Evolutionary conservation across 2,113 vertebrate genomes (phyloP), one percentile per base, ranked within the genome.

Genomic region (Macheiramphus alcinus): DNA sequence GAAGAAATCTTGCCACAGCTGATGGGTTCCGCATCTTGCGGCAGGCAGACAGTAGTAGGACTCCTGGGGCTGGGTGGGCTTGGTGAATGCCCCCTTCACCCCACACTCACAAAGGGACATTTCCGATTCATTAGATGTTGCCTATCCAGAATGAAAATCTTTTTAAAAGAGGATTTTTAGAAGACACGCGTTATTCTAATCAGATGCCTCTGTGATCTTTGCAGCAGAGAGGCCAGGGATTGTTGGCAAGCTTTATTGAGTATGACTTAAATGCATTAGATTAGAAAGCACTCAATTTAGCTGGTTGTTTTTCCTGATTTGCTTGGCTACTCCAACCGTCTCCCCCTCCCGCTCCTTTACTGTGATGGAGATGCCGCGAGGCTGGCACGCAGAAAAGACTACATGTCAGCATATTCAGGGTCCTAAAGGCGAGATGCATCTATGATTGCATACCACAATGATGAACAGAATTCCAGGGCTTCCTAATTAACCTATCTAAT

Each of bases 211-310:
- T 58, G 70, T 94, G 95, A 93, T 94, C 86, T 95, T 78, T 55
- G 38, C 67, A 96, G 78, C 88, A 94, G 63, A 88, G 92, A 76
- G 58, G 88, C 84, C 52, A 70, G 78, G 40, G 72, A 82, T 79
- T 71, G 53, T 61, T 96, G 92, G 88, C 95, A 97, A 86, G 75
- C 94, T 92, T 96, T 89, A 97, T 3, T 94, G 94, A 93, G 79
- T 96, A 96, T 95, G 94, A 95, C 86, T 98, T 97, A 94, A 96
- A 92, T 92, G 62, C 40, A 95, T 97, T 97, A 92, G 92, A 94
- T 95, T 95, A 96, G 93, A 98, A 97, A 97, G 91, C 95, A 96
- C 78, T 97, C 94, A 91, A 27, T 97, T 96, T 91, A 96, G 91
- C 91, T 86, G 76, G 82, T 91, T 94, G 88, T 92, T 97, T 96